Base-by-base conservation (phyloP, 2,888 invertebrate genomes). In the Anorthoa munda region DNA sequence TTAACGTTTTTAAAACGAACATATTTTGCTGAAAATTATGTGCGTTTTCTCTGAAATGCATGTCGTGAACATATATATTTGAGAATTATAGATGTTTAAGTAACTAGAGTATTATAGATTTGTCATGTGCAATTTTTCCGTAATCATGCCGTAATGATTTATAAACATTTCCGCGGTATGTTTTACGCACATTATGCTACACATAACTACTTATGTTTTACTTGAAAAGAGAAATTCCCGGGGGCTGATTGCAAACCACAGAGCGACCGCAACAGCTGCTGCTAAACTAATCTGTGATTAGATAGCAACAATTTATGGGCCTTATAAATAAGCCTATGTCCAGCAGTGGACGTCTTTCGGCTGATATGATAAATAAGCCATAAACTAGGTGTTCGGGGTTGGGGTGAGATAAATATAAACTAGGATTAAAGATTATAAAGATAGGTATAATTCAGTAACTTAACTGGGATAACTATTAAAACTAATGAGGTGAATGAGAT, bases 171-270 rank as follows among this genome's bases (percentile, higher is more conserved):
- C 84, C 81, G 77, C 55, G 67, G 18, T 82, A 60, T 23, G 72
- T 71, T 86, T 81, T 82, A 78, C 79, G 69, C 72, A 70, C 39
- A 61, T 77, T 69, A 76, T 67, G 56, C 26, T 63, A 65, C 75
- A 77, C 81, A 79, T 81, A 74, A 83, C 81, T 73, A 81, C 72
- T 55, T 80, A 60, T 79, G 79, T 85, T 86, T 79, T 78, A 81
- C 81, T 86, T 80, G 56, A 83, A 84, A 76, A 77, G 81, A 80
- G 87, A 87, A 82, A 84, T 79, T 83, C 81, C 85, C 66, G 18
- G 60, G 26, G 56, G 69, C 81, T 87, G 85, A 88, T 87, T 86
- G 81, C 82, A 87, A 90, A 90, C 87, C 88, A 77, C 89, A 84
- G 75, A 68, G 76, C 75, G 69, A 88, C 87, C 87, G 75, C 87